These are phyloP conservation scores for Sinosuthora webbiana DNA, from an alignment of 2,113 vertebrate genomes.

Conservation along the genomic window DNA sequence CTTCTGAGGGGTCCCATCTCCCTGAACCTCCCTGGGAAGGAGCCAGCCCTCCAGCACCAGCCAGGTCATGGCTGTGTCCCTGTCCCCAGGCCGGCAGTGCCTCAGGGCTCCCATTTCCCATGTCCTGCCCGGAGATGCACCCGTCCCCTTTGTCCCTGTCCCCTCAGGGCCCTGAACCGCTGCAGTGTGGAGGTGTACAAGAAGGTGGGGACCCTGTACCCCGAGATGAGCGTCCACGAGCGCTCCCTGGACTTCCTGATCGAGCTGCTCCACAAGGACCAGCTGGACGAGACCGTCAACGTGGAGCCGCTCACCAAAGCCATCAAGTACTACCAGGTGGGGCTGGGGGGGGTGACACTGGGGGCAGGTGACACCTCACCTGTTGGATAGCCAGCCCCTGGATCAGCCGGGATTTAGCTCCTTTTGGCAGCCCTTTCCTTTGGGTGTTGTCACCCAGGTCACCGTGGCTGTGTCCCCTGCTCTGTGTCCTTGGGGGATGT, in stretches of 20 bases:
- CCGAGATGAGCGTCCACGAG: slow-evolving; percentile 95
- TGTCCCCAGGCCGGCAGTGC: neutral
- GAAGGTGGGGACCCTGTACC: slow-evolving; percentile 90
- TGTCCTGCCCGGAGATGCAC: rapidly evolving
- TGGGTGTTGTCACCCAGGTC: no score
- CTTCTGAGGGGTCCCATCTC: neutral
- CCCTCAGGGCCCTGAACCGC: slow-evolving; percentile 83
- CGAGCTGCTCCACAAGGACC: slow-evolving; percentile 94
- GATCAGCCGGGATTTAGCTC: neutral
- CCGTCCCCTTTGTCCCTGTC: neutral
- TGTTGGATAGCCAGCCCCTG: neutral
- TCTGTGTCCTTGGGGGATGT: rapidly evolving
- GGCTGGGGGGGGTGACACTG: neutral
- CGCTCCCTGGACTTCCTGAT: slow-evolving; percentile 94
- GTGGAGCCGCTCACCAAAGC: slow-evolving; percentile 96
- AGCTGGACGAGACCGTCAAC: slow-evolving; percentile 95
- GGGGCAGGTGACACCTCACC: neutral
- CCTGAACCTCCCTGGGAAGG: neutral
- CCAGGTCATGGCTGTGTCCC: rapidly evolving
- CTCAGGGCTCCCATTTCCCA: neutral
- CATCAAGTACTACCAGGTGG: slow-evolving; percentile 98
- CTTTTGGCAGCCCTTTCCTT: neutral
- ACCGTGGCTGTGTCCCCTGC: no score
- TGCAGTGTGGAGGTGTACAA: slow-evolving; percentile 93
- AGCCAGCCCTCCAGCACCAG: neutral